Conservation (phyloP, 1,140 invertebrate species). For the Hyles vespertilio region DNA sequence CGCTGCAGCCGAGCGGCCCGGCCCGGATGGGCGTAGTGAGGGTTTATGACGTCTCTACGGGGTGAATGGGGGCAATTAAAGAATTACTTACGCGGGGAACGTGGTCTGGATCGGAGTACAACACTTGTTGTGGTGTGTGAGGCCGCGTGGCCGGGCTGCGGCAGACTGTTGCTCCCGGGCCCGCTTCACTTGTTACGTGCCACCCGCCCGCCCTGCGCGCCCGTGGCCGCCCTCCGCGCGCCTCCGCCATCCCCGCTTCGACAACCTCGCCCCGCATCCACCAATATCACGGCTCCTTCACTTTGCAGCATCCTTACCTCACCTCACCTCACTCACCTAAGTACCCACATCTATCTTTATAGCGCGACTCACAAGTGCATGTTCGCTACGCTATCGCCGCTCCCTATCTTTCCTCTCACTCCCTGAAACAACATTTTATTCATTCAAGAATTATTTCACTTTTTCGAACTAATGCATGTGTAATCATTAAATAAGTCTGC, state of each 20-base stretch:
- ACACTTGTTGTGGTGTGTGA: constrained; percentile 47
- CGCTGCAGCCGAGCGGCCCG: neutral
- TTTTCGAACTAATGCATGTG: too few relatives aligned
- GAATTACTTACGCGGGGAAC: constrained; percentile 58
- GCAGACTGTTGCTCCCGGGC: constrained; percentile 73
- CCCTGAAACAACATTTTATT: too few relatives aligned
- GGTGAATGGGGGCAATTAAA: constrained; percentile 25
- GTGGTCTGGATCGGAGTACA: constrained; percentile 35
- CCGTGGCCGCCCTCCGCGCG: constrained; percentile 32
- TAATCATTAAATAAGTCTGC: too few relatives aligned
- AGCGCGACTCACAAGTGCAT: constrained; percentile 8
- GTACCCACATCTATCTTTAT: constrained; percentile 28
- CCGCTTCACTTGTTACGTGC: constrained; percentile 72
- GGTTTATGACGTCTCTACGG: too few relatives aligned
- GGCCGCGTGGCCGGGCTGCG: constrained; percentile 68
- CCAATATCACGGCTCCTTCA: constrained; percentile 64
- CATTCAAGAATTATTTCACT: too few relatives aligned
- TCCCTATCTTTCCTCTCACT: too few relatives aligned
- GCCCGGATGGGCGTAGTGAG: neutral
- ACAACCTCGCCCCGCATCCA: constrained; percentile 54
- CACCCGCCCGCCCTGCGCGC: constrained; percentile 54
- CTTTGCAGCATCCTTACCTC: constrained; percentile 60
- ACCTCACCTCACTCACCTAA: constrained; percentile 16
- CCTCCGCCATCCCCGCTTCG: constrained; percentile 36
- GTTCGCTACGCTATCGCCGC: neutral